Conservation (phyloP, 2,113 vertebrate genomes). For the Quiscalus mexicanus region DNA sequence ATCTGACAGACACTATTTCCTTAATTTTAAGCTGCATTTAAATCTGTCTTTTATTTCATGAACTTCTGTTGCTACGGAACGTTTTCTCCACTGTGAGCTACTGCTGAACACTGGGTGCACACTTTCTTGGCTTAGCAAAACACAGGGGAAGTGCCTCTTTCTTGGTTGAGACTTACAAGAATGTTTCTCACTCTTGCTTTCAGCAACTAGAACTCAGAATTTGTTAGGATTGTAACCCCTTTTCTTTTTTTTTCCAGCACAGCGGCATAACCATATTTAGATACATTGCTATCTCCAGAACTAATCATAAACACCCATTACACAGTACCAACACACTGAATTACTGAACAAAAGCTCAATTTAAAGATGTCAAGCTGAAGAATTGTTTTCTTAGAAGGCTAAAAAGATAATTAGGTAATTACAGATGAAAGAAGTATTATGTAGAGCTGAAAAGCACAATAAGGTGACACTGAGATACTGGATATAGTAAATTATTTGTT, state of each 20-base stretch:
- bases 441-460: not conserved
- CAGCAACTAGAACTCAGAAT: not conserved
- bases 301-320: not conserved
- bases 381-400: not conserved
- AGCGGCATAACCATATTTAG: not conserved
- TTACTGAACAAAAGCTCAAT: not conserved
- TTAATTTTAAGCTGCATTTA: not conserved
- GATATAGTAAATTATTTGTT: not conserved
- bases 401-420: constrained; percentile 17
- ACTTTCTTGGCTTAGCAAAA: not conserved
- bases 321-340: not conserved
- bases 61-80: constrained; percentile 19
- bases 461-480: not conserved
- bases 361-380: not conserved
- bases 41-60: not conserved
- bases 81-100: not conserved
- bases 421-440: not conserved
- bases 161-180: not conserved
- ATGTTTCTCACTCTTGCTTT: not conserved
- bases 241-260: not conserved
- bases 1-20: not conserved
- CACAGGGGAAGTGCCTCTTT: not conserved
- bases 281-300: not conserved
- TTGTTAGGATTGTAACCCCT: not conserved
- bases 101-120: not conserved